phyloP scores from a whole-genome alignment of 2,113 vertebrate genomes.

The Osmerus eperlanus region DNA sequence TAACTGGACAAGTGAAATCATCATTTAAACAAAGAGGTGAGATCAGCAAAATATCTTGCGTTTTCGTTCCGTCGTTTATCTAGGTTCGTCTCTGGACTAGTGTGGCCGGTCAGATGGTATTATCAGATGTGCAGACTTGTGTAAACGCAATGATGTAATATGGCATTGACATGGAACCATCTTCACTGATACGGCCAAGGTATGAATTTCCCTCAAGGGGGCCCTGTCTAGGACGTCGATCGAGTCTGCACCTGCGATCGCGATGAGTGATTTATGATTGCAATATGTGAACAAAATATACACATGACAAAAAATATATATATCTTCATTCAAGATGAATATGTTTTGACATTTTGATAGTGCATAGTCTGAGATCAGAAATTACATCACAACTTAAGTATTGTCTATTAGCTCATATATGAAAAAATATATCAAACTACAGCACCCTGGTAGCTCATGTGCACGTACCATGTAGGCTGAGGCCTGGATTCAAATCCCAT shows the following conservation, averaged over 20 bases:
- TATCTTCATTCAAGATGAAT: neutral
- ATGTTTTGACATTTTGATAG: no score
- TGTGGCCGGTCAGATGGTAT: neutral
- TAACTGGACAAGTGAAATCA: no score
- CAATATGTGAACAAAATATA: neutral
- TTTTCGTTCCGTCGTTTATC: neutral
- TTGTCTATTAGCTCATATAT: no score
- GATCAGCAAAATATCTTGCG: neutral
- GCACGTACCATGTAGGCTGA: no score
- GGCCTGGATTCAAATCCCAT: no score
- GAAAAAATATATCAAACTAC: no score
- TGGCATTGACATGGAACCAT: neutral
- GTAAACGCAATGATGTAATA: slow-evolving; percentile 4
- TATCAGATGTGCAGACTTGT: slow-evolving; percentile 6
- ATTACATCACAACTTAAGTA: no score
- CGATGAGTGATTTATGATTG: neutral
- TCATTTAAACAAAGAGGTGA: neutral
- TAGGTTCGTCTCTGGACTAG: neutral
- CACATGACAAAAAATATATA: neutral
- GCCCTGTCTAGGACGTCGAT: neutral
- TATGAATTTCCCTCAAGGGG: neutral
- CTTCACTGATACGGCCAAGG: slow-evolving; percentile 5
- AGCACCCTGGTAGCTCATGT: no score
- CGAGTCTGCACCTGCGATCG: neutral
- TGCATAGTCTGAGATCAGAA: no score